Conservation (phyloP, 2,113 vertebrate genomes). For the Turnix velox region DNA sequence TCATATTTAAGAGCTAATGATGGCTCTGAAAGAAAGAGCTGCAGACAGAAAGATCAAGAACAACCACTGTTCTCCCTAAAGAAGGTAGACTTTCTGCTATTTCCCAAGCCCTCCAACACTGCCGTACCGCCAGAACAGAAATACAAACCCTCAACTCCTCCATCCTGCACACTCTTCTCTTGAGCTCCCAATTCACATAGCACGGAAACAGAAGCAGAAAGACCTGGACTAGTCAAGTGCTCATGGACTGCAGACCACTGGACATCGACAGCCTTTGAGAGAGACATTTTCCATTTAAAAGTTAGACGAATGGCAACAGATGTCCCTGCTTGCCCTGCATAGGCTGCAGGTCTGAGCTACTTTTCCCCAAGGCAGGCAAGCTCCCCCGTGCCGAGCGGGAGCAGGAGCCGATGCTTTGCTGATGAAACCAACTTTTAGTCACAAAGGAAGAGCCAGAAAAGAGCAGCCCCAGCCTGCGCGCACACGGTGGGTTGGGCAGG, state of each 20-base stretch:
- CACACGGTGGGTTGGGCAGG: conserved; percentile 19
- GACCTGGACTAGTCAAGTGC: conserved; percentile 64
- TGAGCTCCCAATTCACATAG: conserved; percentile 57
- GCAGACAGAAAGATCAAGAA: conserved; percentile 13
- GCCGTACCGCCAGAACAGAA: conserved; percentile 11
- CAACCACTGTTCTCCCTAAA: not conserved
- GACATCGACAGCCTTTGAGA: conserved; percentile 69
- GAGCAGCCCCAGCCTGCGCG: not conserved
- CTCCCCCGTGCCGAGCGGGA: not conserved
- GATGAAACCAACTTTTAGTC: not conserved
- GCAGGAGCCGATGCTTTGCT: not conserved
- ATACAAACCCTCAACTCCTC: conserved; percentile 60
- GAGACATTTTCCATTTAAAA: conserved; percentile 66
- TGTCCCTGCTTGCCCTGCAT: not conserved
- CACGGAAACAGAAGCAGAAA: conserved; percentile 62
- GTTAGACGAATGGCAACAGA: not conserved
- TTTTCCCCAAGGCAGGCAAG: not conserved
- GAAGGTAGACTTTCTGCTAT: not conserved
- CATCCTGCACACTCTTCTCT: conserved; percentile 65
- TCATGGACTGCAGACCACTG: conserved; percentile 58
- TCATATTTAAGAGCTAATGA: not conserved
- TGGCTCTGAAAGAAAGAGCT: conserved; percentile 1
- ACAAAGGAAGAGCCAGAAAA: not conserved
- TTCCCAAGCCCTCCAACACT: conserved; percentile 34
- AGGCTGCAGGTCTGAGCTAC: not conserved